phyloP scores from a whole-genome alignment of 2,888 invertebrate genomes.

The Morpho helenor region DNA sequence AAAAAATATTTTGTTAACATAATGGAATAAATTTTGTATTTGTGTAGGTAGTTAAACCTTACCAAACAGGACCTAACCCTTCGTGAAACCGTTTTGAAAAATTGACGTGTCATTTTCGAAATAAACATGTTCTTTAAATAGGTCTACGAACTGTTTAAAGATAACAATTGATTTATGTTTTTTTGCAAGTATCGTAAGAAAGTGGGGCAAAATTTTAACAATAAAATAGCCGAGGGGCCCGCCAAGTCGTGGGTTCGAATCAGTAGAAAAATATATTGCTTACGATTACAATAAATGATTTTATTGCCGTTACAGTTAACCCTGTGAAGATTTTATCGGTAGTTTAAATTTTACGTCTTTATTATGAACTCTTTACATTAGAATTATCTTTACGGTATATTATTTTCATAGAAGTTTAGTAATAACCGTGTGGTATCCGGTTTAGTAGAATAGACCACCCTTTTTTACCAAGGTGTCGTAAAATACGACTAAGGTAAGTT shows the following conservation, averaged over 20 bases:
- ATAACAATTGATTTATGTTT: constrained; percentile 47
- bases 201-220: constrained; percentile 44
- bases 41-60: not conserved
- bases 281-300: constrained; percentile 18
- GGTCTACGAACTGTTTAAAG: constrained; percentile 30
- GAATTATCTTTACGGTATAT: not conserved
- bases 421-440: too few species aligned
- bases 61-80: not conserved
- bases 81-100: constrained; percentile 37
- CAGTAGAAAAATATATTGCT: constrained; percentile 15
- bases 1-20: too few species aligned
- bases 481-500: too few species aligned
- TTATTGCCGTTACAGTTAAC: constrained; percentile 22
- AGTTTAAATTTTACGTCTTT: constrained; percentile 36
- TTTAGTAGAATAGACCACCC: too few species aligned
- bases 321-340: constrained; percentile 16
- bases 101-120: constrained; percentile 33
- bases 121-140: constrained; percentile 37
- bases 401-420: too few species aligned
- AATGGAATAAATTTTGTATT: not conserved
- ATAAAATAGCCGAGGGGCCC: constrained; percentile 41
- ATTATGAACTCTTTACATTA: constrained; percentile 36
- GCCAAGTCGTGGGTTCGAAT: constrained; percentile 15
- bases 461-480: too few species aligned
- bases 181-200: constrained; percentile 54